These are phyloP conservation scores for Sinodicranocentrus sp. DNA, from an alignment of 2,888 invertebrate species.

Conservation along the genomic window DNA sequence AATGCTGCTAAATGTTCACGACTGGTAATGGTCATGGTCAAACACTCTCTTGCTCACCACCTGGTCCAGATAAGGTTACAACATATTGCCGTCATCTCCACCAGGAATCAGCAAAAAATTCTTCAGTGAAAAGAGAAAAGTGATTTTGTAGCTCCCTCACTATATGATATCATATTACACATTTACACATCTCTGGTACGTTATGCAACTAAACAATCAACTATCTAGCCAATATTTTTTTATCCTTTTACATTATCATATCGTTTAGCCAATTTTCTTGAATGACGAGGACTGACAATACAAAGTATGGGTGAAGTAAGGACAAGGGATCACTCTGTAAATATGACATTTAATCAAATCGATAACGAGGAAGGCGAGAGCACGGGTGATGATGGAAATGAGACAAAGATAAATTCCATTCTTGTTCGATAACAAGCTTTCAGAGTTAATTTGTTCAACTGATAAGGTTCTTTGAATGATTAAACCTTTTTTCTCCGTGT, in stretches of 20 bases:
- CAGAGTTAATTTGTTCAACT: neutral
- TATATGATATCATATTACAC: too few relatives aligned
- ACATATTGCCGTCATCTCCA: neutral
- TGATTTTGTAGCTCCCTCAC: too few relatives aligned
- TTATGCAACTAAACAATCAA: too few relatives aligned
- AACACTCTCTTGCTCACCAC: neutral
- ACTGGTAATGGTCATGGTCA: conserved; percentile 9
- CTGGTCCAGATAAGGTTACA: neutral
- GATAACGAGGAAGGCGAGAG: neutral
- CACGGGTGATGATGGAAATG: neutral
- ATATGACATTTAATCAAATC: neutral
- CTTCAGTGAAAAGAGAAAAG: too few relatives aligned
- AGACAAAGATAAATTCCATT: neutral
- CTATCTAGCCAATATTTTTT: too few relatives aligned
- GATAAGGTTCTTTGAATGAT: too few relatives aligned
- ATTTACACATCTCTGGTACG: too few relatives aligned
- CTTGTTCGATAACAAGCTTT: neutral
- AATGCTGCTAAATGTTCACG: neutral
- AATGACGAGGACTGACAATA: neutral
- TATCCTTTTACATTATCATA: too few relatives aligned
- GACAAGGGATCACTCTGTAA: neutral
- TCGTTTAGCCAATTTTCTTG: too few relatives aligned
- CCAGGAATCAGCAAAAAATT: neutral
- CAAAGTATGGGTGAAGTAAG: neutral
- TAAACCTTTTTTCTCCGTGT: neutral